Evolutionary conservation across 2,888 invertebrate species (phyloP).

Genomic region (Apotomis betuletana): DNA sequence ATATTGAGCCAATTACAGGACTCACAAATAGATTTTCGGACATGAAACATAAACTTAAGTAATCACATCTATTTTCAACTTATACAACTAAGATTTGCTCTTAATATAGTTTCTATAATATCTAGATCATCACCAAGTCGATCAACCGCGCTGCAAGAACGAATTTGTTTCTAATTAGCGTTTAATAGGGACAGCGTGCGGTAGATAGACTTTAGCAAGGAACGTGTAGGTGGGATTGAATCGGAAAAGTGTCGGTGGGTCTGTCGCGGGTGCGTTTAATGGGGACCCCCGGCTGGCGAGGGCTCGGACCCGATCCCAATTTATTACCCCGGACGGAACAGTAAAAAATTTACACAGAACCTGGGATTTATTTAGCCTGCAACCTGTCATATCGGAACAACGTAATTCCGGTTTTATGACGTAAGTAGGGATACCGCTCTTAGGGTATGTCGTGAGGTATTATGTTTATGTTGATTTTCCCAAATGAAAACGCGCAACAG

Average conservation of each 20-base stretch:
- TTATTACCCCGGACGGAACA: slow-evolving; percentile 53
- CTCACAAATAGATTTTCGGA: no score
- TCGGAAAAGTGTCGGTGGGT: slow-evolving; percentile 56
- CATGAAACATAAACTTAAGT: no score
- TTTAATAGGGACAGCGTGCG: slow-evolving; percentile 18
- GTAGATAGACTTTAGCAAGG: slow-evolving; percentile 7
- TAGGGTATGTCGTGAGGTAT: neutral
- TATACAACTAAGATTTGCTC: no score
- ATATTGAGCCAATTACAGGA: no score
- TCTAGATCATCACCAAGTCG: neutral
- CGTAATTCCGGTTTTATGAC: slow-evolving; percentile 23
- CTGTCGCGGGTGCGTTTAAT: slow-evolving; percentile 61
- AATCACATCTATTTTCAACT: no score
- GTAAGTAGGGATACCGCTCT: slow-evolving; percentile 17
- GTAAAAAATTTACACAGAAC: slow-evolving; percentile 58
- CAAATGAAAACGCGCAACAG: neutral
- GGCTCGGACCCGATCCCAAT: slow-evolving; percentile 54
- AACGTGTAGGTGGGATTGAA: slow-evolving; percentile 45
- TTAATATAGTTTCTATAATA: no score
- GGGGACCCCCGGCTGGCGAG: slow-evolving; percentile 47
- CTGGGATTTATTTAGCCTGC: slow-evolving; percentile 52
- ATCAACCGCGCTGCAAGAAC: neutral
- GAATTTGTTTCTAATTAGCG: neutral
- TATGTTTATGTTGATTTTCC: slow-evolving; percentile 8
- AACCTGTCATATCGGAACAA: slow-evolving; percentile 37